These are phyloP conservation scores for Cremastobaeus sp. DNA, from an alignment of 2,888 invertebrate genomes.

Conservation along the genomic window DNA sequence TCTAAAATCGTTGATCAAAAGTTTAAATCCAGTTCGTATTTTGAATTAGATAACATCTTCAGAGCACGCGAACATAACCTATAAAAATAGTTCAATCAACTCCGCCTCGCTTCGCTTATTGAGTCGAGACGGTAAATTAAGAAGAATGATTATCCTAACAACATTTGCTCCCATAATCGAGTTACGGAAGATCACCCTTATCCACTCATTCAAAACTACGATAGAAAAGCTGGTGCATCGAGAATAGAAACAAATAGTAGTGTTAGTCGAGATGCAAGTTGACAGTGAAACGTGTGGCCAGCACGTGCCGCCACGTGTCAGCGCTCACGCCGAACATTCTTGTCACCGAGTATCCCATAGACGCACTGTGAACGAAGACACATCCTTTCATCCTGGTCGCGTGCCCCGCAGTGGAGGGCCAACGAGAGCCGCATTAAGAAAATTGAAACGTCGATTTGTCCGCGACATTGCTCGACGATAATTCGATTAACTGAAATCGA, in stretches of 20 bases:
- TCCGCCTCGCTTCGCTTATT: too few species aligned
- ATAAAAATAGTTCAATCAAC: too few species aligned
- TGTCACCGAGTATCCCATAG: slow-evolving; percentile 40
- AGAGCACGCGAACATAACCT: too few species aligned
- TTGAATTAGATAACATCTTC: too few species aligned
- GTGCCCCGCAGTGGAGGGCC: slow-evolving; percentile 66
- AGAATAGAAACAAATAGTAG: slow-evolving; percentile 45
- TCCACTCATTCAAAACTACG: slow-evolving; percentile 13
- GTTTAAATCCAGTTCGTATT: too few species aligned
- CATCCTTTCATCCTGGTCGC: slow-evolving; percentile 61
- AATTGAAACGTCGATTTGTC: slow-evolving; percentile 79
- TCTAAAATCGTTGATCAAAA: too few species aligned
- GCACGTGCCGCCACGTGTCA: slow-evolving; percentile 72
- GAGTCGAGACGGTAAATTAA: too few species aligned
- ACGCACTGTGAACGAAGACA: slow-evolving; percentile 54
- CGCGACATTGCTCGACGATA: slow-evolving; percentile 72
- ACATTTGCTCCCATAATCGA: too few species aligned
- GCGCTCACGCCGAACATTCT: slow-evolving; percentile 50
- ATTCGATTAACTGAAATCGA: slow-evolving; percentile 72
- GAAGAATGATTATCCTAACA: too few species aligned
- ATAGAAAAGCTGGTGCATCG: slow-evolving; percentile 15
- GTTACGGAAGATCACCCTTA: not conserved
- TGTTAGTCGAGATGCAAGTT: slow-evolving; percentile 66
- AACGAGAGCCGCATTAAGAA: slow-evolving; percentile 73
- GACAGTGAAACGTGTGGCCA: slow-evolving; percentile 68